Percentiles rank a stretch among this genome's conserved stretches.
Evolutionary conservation across 2,888 invertebrate genomes (phyloP).

Genomic region (Dynastes grantii): DNA sequence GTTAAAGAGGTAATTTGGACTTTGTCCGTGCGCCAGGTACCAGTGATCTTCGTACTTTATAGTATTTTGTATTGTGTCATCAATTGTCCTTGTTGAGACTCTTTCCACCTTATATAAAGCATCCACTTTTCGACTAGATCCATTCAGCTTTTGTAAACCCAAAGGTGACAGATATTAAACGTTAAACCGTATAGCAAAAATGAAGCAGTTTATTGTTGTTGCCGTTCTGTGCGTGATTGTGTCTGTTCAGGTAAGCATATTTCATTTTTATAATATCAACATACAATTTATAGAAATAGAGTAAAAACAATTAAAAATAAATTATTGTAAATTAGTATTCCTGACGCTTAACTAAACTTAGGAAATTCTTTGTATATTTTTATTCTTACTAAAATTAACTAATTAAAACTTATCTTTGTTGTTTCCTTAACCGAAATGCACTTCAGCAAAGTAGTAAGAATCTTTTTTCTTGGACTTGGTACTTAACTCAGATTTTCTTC

Average conservation of each 20-base stretch:
- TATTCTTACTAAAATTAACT: too few species aligned
- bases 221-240: slow-evolving; percentile 38
- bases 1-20: slow-evolving; percentile 11
- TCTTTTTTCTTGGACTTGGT: too few species aligned
- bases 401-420: too few species aligned
- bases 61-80: slow-evolving; percentile 30
- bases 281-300: too few species aligned
- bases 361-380: too few species aligned
- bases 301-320: too few species aligned
- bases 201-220: slow-evolving; percentile 45
- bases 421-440: too few species aligned
- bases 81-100: slow-evolving; percentile 39
- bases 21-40: slow-evolving; percentile 12
- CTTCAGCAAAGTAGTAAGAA: too few species aligned
- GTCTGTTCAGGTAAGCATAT: slow-evolving; percentile 12
- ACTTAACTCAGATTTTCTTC: too few species aligned
- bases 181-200: slow-evolving; percentile 26
- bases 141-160: slow-evolving; percentile 18
- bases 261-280: too few species aligned
- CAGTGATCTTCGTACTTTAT: slow-evolving; percentile 30
- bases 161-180: slow-evolving; percentile 12
- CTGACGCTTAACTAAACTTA: too few species aligned
- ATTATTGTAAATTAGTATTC: too few species aligned
- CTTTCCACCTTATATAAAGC: slow-evolving; percentile 41
- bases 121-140: slow-evolving; percentile 4